Percentiles rank a stretch among this genome's conserved stretches.
These are phyloP conservation scores for Gymnopithys bicolor DNA, from an alignment of 2,797 vertebrate genomes.

Conservation along the genomic window DNA sequence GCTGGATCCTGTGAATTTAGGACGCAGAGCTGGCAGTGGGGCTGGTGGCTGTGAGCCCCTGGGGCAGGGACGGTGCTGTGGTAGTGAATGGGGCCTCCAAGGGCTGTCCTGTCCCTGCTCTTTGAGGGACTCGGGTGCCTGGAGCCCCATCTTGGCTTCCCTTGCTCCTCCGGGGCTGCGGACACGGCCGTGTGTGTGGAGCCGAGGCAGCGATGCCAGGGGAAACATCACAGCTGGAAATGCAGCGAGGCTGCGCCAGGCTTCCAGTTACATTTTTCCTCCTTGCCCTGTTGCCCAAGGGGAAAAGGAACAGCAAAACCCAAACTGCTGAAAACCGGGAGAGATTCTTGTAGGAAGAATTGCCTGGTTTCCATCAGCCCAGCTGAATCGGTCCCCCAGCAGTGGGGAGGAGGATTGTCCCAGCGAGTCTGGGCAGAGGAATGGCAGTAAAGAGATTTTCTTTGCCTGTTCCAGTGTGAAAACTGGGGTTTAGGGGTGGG, in stretches of 20 bases:
- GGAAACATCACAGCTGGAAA: slow-evolving; percentile 21
- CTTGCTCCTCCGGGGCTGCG: neutral
- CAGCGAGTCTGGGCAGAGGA: neutral
- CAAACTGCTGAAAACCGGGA: neutral
- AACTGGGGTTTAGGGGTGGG: neutral
- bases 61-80: neutral
- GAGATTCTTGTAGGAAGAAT: neutral
- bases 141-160: neutral
- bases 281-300: neutral
- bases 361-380: neutral
- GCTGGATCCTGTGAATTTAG: neutral
- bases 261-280: slow-evolving; percentile 10
- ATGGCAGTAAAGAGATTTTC: neutral
- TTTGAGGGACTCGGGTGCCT: neutral
- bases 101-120: neutral
- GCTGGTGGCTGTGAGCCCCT: rapidly evolving
- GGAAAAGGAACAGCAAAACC: neutral
- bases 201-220: neutral
- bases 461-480: neutral
- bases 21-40: neutral
- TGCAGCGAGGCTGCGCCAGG: neutral
- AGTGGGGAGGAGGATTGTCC: neutral
- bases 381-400: neutral
- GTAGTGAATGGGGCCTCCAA: neutral
- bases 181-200: neutral